Conservation (phyloP, 2,797 vertebrate species). For the Melanotaenia parkinsoni region DNA sequence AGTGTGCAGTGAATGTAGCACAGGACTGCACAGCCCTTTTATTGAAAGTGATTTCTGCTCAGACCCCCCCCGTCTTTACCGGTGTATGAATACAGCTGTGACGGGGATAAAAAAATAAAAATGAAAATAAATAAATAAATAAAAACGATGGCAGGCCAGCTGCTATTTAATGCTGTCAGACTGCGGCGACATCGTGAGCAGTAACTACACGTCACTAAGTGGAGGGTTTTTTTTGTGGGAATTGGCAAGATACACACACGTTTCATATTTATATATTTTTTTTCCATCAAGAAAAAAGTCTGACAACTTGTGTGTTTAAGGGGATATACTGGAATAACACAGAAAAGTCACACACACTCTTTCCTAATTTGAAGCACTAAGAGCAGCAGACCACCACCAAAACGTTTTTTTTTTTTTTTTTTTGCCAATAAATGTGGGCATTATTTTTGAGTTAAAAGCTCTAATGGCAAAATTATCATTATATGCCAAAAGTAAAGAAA, state of each 20-base stretch:
- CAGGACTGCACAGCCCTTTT: conserved; percentile 43
- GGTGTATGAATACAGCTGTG: conserved; percentile 59
- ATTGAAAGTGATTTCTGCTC: conserved; percentile 46
- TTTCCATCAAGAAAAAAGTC: conserved; percentile 23
- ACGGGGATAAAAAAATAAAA: conserved; percentile 7
- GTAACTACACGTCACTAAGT: conserved; percentile 70
- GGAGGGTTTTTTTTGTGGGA: conserved; percentile 62
- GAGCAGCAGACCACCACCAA: too few species aligned
- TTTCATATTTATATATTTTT: neutral
- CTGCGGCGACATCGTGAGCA: conserved; percentile 59
- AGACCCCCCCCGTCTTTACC: conserved; percentile 36
- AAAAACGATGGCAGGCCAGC: conserved; percentile 29
- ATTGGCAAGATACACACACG: conserved; percentile 46
- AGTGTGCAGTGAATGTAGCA: conserved; percentile 52
- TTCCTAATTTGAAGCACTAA: too few species aligned
- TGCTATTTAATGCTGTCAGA: conserved; percentile 58
- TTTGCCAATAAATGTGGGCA: too few species aligned
- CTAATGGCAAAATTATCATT: too few species aligned
- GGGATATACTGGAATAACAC: conserved; percentile 8
- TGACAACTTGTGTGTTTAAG: conserved; percentile 18
- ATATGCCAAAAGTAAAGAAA: too few species aligned
- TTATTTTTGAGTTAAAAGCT: too few species aligned
- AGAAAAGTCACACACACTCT: neutral
- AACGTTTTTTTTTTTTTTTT: too few species aligned
- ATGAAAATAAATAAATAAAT: conserved; percentile 6